Conservation (phyloP, 2,113 vertebrate species). For the Sinosuthora webbiana region DNA sequence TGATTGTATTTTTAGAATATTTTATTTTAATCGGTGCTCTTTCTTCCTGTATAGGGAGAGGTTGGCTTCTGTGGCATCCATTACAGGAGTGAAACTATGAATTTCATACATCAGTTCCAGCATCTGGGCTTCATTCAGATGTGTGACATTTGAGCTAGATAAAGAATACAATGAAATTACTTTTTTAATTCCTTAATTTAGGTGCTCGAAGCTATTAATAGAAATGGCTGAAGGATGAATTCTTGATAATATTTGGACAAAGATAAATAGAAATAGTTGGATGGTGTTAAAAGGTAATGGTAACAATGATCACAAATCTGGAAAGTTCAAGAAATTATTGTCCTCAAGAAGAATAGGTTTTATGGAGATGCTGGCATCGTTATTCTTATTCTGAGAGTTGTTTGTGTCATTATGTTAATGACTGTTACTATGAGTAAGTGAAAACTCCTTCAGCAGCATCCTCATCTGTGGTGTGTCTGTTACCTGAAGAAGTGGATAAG, state of each 20-base stretch:
- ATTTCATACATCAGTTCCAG: neutral
- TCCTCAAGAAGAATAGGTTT: neutral
- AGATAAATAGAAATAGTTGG: neutral
- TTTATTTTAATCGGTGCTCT: neutral
- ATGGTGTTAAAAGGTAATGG: neutral
- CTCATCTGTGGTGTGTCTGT: neutral
- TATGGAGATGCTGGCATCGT: neutral
- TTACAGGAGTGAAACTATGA: neutral
- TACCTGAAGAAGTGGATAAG: neutral
- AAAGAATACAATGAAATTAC: neutral
- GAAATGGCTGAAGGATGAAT: neutral
- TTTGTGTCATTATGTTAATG: neutral
- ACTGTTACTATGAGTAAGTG: neutral
- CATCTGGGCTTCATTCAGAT: neutral
- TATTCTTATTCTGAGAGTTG: neutral
- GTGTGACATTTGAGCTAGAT: neutral
- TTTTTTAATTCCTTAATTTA: neutral
- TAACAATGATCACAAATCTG: neutral
- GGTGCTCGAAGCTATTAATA: neutral
- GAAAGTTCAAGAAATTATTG: neutral
- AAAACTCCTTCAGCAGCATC: neutral
- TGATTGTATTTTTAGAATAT: neutral
- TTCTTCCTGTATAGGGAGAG: neutral
- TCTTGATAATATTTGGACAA: neutral
- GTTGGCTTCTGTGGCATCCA: neutral